phyloP scores from a whole-genome alignment of 2,797 vertebrate genomes.

The Catamblyrhynchus diadema region DNA sequence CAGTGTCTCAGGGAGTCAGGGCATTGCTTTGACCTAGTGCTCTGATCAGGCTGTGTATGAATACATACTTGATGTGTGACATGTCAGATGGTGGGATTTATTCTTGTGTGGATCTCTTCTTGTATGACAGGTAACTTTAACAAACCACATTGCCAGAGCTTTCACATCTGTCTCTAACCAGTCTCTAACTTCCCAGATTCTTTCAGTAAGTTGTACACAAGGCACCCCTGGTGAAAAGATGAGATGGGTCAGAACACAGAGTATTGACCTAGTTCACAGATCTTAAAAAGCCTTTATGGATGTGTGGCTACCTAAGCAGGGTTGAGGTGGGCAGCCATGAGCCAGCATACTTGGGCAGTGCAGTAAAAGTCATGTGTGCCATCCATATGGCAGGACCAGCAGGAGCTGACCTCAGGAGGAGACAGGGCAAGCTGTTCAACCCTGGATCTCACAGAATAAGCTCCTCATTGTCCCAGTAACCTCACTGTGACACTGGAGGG shows the following conservation, averaged over 20 bases:
- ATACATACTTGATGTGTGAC: background rate
- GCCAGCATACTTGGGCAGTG: background rate
- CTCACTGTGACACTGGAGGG: background rate
- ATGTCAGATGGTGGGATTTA: background rate
- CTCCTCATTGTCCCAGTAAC: background rate
- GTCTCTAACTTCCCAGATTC: background rate
- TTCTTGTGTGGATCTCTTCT: background rate
- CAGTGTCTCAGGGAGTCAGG: background rate
- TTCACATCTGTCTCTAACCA: background rate
- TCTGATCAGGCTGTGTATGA: accelerated
- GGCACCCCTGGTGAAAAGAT: background rate
- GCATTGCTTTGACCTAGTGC: background rate
- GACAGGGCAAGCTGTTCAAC: background rate
- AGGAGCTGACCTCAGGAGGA: background rate
- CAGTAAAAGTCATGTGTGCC: background rate
- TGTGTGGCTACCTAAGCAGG: background rate
- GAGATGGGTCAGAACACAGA: background rate
- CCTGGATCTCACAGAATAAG: background rate
- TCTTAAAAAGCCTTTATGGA: background rate
- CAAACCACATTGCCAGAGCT: background rate
- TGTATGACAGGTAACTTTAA: background rate
- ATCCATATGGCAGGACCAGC: background rate
- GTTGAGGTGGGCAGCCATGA: background rate
- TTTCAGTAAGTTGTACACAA: background rate
- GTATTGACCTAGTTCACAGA: background rate